Evolutionary conservation across 2,888 invertebrate genomes (phyloP), one percentile per base, ranked within the genome.

Genomic region (Allygus modestus): DNA sequence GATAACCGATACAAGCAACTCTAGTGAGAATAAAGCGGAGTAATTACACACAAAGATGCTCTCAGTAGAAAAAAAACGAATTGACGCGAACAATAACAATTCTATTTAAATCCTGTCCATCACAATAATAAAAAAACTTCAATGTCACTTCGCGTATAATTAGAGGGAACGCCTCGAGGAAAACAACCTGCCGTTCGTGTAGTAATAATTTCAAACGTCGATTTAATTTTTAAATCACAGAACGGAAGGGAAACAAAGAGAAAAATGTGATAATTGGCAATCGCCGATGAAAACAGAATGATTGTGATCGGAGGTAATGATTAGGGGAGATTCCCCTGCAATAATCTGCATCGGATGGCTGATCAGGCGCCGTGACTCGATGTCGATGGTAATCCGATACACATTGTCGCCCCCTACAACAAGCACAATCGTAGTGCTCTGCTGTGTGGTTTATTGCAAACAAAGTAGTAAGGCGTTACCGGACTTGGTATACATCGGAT

Each of bases 211-310:
- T 58, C 9, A 58, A 58, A 58, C 20, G 58, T 12, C 26, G 58
- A 51, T 51, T 51, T 51, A 51, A 51, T 51, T 12, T 51, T 51
- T 51, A 51, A 51, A 51, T 9, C 51, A 51, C 51, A 15, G 51
- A 7, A 17, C 51, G 9, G n/a, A 5, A 5, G 51, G n/a, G 51
- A n/a, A n/a, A 51, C 51, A 51, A 17, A 51, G 15, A 58, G 23
- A 26, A 69, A 69, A 69, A 5, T 7, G 37, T 31, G 69, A 69
- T 69, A 69, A 69, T 69, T 69, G 69, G 69, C 69, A 69, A 69
- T 69, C 33, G 69, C 7, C 69, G 37, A 28, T 65, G 65, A n/a
- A 12, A 69, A 69, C 69, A 33, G 37, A 51, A 17, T 69, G 69
- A 69, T 69, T 33, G 15, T 33, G 28, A 37, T 31, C 4, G 20